Evolutionary conservation across 2,888 invertebrate genomes (phyloP).

Genomic region (Cyrtodaria siliqua): DNA sequence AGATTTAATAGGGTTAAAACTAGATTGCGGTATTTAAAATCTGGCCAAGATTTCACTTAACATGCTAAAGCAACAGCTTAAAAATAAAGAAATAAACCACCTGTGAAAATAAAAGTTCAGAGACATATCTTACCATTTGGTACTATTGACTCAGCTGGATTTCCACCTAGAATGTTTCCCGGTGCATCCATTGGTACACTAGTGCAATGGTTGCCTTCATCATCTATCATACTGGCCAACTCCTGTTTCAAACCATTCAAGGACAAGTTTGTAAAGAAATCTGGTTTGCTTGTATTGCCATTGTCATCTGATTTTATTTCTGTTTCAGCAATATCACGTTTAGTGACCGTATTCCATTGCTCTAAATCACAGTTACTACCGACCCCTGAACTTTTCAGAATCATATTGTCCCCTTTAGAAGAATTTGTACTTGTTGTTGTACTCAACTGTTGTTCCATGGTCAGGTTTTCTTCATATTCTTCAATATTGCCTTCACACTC

Average conservation of each 20-base stretch:
- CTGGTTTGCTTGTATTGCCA: slow-evolving; percentile 69
- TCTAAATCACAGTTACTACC: slow-evolving; percentile 32
- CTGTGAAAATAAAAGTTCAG: too few relatives aligned
- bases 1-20: too few relatives aligned
- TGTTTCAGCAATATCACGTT: slow-evolving; percentile 41
- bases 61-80: too few relatives aligned
- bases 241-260: slow-evolving; percentile 83
- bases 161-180: too few relatives aligned
- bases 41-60: too few relatives aligned
- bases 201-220: slow-evolving; percentile 66
- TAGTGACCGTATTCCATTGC: slow-evolving; percentile 52
- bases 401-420: too few relatives aligned
- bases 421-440: too few relatives aligned
- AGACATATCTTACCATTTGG: too few relatives aligned
- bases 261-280: slow-evolving; percentile 79
- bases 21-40: too few relatives aligned
- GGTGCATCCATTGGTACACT: too few relatives aligned
- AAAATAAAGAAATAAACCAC: too few relatives aligned
- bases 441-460: background rate
- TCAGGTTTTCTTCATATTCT: background rate
- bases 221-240: slow-evolving; percentile 80
- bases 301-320: slow-evolving; percentile 6
- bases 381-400: background rate
- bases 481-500: slow-evolving; percentile 25
- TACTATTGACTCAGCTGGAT: too few relatives aligned